A percentile compares a stretch with the other conserved stretches of the same genome.
Evolutionary conservation across 2,888 invertebrate species (phyloP).

Genomic region (Branchipolynoe longqiensis): DNA sequence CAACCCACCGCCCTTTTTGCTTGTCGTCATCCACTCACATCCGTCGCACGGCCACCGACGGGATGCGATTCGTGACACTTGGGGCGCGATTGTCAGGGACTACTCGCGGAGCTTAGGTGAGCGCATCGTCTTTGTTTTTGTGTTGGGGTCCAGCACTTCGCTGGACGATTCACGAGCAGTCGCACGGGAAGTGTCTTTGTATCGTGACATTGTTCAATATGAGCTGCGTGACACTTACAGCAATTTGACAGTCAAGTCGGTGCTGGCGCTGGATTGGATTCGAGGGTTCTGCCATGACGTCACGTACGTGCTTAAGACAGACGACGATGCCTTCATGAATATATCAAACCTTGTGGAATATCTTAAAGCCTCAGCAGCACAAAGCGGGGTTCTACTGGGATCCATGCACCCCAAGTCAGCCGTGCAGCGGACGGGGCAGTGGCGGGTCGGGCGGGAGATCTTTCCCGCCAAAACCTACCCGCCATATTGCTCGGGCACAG

Average conservation of each 20-base stretch:
- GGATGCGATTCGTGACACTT: slow-evolving; percentile 53
- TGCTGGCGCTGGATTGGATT: slow-evolving; percentile 46
- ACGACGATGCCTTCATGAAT: slow-evolving; percentile 57
- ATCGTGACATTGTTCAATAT: slow-evolving; percentile 50
- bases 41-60: slow-evolving; percentile 35
- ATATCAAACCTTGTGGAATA: slow-evolving; percentile 28
- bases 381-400: neutral
- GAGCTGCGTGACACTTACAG: slow-evolving; percentile 36
- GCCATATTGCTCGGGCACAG: slow-evolving; percentile 57
- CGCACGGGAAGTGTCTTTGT: neutral
- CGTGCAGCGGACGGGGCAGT: slow-evolving; percentile 54
- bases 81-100: slow-evolving; percentile 28
- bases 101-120: neutral
- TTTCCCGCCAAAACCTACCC: slow-evolving; percentile 48
- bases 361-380: neutral
- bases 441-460: slow-evolving; percentile 16
- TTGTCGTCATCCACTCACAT: slow-evolving; percentile 33
- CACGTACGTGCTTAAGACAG: slow-evolving; percentile 51
- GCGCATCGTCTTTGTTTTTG: slow-evolving; percentile 17
- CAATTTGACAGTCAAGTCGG: slow-evolving; percentile 40
- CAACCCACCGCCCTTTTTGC: neutral
- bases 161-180: neutral
- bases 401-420: slow-evolving; percentile 36
- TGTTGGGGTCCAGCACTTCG: slow-evolving; percentile 2
- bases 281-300: slow-evolving; percentile 16